Evolutionary conservation across 1,140 invertebrate species (phyloP), one percentile per base, ranked within the genome.

Genomic region (Plodia interpunctella): DNA sequence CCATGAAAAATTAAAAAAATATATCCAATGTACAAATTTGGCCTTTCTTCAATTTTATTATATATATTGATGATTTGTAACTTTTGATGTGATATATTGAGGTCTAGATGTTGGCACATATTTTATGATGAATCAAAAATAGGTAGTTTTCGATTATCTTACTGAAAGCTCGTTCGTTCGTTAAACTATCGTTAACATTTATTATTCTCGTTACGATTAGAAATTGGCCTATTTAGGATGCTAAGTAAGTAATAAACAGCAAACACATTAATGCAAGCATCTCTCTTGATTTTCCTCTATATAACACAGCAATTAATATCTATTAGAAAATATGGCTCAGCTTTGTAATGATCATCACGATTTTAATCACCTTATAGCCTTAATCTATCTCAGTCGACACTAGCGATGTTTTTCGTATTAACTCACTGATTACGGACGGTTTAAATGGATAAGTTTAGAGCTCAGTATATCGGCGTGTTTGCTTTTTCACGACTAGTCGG

Each of bases 401-500:
- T 6, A 4, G 38, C n/a, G 10, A 44, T 44, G 10, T 15, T 32
- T 9, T 35, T 35, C 2, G 32, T 44, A 44, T 44, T 44, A 15
- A 44, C 38, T 44, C 10, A 35, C 13, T 44, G 38, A 44, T 44
- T 15, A 5, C 38, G 5, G n/a, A 32, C 53, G 50, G 52, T 64
- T 58, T 60, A 49, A 60, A 58, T 55, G 32, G 57, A 58, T 65
- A 60, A 50, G 54, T 60, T 60, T 21, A 38, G 51, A 57, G 57
- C 62, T 38, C 49, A 18, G 49, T 66, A 62, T 66, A 62, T 55
- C 32, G 19, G 35, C 28, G 44, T 53, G 51, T 53, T 53, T 53
- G 21, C 18, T 53, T 53, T 25, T 65, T 59, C 62, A 57, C 63
- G 63, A 69, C 61, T 52, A 59, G 62, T 20, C 59, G 18, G 56